phyloP scores from a whole-genome alignment of 2,797 vertebrate species.

The Pangasius djambal region DNA sequence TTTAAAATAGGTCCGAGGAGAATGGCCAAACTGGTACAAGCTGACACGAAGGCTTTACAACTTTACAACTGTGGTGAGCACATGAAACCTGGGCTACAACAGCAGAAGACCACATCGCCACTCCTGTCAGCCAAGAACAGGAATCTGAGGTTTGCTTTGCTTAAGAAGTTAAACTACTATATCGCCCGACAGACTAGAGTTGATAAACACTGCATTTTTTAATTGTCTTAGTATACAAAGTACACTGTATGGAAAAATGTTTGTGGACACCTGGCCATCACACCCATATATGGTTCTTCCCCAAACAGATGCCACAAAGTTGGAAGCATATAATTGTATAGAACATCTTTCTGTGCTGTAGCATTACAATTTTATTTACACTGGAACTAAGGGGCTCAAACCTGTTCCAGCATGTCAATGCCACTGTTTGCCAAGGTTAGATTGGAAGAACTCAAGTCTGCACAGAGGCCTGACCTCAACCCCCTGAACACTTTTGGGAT shows the following conservation, averaged over 20 bases:
- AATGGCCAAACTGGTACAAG: neutral
- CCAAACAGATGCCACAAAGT: neutral
- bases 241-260: neutral
- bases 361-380: neutral
- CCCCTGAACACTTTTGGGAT: neutral
- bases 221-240: neutral
- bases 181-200: neutral
- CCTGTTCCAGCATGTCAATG: neutral
- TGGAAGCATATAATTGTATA: neutral
- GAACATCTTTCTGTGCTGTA: neutral
- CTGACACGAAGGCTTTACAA: neutral
- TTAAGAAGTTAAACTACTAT: conserved; percentile 5
- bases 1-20: neutral
- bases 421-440: neutral
- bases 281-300: neutral
- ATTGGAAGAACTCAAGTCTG: neutral
- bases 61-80: too few species aligned
- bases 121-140: neutral
- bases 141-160: neutral
- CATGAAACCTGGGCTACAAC: neutral
- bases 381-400: neutral
- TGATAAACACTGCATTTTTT: neutral
- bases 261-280: neutral
- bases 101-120: neutral
- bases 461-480: neutral